Evolutionary conservation across 2,888 invertebrate species (phyloP).

Genomic region (Achlya flavicornis): DNA sequence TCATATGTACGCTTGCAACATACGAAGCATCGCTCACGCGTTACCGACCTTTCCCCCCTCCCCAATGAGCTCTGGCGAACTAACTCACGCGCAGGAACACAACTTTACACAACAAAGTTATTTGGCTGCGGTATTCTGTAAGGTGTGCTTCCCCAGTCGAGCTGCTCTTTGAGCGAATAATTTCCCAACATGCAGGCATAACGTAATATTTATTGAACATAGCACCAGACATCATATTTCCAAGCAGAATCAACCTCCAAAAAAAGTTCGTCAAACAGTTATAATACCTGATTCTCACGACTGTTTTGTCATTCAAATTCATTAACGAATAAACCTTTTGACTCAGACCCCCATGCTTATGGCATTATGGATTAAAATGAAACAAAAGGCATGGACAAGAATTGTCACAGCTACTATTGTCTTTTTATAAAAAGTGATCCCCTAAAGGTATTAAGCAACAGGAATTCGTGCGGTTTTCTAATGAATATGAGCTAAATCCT

Average conservation of each 20-base stretch:
- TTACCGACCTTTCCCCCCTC: no score
- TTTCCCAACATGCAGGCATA: no score
- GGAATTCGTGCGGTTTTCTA: conserved; percentile 20
- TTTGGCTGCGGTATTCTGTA: no score
- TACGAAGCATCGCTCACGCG: no score
- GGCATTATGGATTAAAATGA: conserved; percentile 10
- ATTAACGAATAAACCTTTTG: not conserved
- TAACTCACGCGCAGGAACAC: no score
- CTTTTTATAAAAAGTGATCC: conserved; percentile 8
- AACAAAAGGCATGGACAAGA: not conserved
- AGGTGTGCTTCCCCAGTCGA: no score
- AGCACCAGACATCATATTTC: no score
- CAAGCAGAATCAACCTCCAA: not conserved
- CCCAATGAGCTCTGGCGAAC: no score
- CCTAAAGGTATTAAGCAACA: not conserved
- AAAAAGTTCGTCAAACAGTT: not conserved
- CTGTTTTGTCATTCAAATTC: not conserved
- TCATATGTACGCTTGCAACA: no score
- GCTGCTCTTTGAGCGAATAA: no score
- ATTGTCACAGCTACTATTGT: conserved; percentile 9
- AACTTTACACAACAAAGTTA: no score
- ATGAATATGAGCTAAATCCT: conserved; percentile 27
- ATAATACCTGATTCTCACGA: conserved; percentile 8
- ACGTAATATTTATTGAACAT: no score
- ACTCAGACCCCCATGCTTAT: not conserved